Percentiles rank a stretch among this genome's conserved stretches.
Conservation (phyloP, 1,140 invertebrate species). For the Chymomyza costata region DNA sequence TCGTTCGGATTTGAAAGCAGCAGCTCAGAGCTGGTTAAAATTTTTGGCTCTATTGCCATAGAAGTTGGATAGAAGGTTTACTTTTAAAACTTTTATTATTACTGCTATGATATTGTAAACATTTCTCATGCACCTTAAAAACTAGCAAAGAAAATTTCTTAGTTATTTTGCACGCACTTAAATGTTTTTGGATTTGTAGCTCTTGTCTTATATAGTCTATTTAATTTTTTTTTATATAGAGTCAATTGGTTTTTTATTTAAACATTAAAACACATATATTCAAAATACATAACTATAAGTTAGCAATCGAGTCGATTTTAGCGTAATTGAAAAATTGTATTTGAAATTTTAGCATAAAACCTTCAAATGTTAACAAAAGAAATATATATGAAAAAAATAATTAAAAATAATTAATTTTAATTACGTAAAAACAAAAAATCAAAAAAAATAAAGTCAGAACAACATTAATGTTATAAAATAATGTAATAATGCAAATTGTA, state of each 20-base stretch:
- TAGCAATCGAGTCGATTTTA: conserved; percentile 69
- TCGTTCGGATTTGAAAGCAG: conserved; percentile 57
- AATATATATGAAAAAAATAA: background rate
- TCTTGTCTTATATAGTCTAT: conserved; percentile 13
- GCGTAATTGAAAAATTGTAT: conserved; percentile 41
- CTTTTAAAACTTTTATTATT: no score
- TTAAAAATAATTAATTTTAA: conserved; percentile 55
- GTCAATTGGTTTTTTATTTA: conserved; percentile 26
- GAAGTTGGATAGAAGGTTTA: no score
- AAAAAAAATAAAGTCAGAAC: conserved; percentile 7
- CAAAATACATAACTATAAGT: conserved; percentile 30
- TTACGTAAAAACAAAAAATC: conserved; percentile 29
- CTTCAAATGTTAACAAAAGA: conserved; percentile 33
- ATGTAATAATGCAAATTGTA: no score
- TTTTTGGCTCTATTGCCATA: conserved; percentile 11
- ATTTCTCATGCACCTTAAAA: conserved; percentile 57
- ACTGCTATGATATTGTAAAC: no score
- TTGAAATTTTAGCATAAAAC: conserved; percentile 55
- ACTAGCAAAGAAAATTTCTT: conserved; percentile 28
- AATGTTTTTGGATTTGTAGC: conserved; percentile 36
- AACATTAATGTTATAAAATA: no score
- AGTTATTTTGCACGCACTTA: conserved; percentile 32
- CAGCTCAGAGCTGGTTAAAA: conserved; percentile 2
- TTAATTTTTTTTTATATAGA: no score
- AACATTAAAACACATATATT: conserved; percentile 27